A percentile compares a stretch with the other conserved stretches of the same genome.
These are phyloP conservation scores for Zaprionus ornatus DNA, from an alignment of 1,140 invertebrate genomes.

Conservation along the genomic window DNA sequence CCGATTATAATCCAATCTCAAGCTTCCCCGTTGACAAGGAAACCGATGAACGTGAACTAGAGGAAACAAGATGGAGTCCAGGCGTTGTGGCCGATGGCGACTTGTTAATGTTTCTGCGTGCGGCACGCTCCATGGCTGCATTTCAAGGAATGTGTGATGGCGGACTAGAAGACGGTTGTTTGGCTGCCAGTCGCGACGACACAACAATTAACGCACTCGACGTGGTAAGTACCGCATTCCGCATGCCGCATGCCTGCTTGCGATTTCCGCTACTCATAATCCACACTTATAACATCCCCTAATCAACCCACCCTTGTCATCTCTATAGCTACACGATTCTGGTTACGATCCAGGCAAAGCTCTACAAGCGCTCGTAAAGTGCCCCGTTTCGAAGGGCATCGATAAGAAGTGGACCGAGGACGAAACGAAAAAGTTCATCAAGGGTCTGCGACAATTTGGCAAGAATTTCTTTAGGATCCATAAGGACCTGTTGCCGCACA, in stretches of 20 bases:
- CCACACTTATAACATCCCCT: not conserved
- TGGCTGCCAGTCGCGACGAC: conserved; percentile 97
- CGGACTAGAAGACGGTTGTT: conserved; percentile 97
- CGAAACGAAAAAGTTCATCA: conserved; percentile 98
- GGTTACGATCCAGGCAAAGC: conserved; percentile 98
- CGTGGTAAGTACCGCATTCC: conserved; percentile 86
- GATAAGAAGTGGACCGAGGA: conserved; percentile 99
- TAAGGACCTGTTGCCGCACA: conserved; percentile 97
- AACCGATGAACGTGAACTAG: conserved; percentile 85
- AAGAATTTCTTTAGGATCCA: conserved; percentile 99
- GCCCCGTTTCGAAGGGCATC: conserved; percentile 97
- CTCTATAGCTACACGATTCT: conserved; percentile 92
- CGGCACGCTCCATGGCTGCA: conserved; percentile 97
- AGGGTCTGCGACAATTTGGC: conserved; percentile 98
- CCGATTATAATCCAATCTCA: conserved; percentile 84
- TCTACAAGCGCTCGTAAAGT: conserved; percentile 97
- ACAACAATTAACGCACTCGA: conserved; percentile 99
- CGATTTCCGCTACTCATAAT: not conserved
- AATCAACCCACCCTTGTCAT: not conserved
- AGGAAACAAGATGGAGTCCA: conserved; percentile 97
- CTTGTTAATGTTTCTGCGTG: conserved; percentile 98
- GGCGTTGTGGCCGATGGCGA: conserved; percentile 95
- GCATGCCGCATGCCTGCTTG: not conserved
- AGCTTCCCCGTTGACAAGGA: conserved; percentile 84
- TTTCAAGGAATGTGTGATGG: conserved; percentile 98